Conservation (phyloP, 2,888 invertebrate species). For the Drosophila siamana region DNA sequence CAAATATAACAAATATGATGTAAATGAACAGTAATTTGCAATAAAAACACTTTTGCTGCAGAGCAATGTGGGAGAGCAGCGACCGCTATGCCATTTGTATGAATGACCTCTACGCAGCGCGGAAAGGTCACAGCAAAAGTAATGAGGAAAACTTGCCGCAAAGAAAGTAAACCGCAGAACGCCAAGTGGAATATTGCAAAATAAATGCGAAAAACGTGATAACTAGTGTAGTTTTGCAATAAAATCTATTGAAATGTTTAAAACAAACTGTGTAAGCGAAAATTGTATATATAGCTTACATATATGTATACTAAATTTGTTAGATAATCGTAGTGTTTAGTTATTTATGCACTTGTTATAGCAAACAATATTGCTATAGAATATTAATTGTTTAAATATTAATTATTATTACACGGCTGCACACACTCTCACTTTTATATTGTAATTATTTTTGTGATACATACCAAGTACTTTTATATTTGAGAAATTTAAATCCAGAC, state of each 20-base stretch:
- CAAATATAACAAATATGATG: background rate
- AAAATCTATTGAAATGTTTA: conserved; percentile 17
- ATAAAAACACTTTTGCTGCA: conserved; percentile 10
- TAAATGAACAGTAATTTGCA: background rate
- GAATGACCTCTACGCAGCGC: conserved; percentile 78
- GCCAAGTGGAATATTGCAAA: conserved; percentile 15
- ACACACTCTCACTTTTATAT: conserved; percentile 25
- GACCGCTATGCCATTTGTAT: conserved; percentile 28
- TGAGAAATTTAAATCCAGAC: conserved; percentile 60
- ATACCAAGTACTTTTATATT: conserved; percentile 70
- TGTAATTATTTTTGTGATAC: conserved; percentile 39
- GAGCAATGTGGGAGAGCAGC: conserved; percentile 29
- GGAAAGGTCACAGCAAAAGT: conserved; percentile 75
- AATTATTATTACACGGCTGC: conserved; percentile 11
- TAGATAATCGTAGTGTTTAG: conserved; percentile 59
- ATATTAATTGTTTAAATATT: conserved; percentile 21
- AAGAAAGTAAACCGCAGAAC: conserved; percentile 20
- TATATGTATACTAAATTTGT: conserved; percentile 37
- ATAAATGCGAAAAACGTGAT: background rate
- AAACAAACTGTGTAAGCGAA: conserved; percentile 19
- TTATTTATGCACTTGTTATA: background rate
- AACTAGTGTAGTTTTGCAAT: background rate
- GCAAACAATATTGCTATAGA: conserved; percentile 3
- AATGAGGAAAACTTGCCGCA: conserved; percentile 41
- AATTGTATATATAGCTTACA: conserved; percentile 9